A percentile compares a stretch with the other conserved stretches of the same genome.
These are phyloP conservation scores for Carlito syrichta DNA, from an alignment of 2,113 vertebrate genomes.

Conservation along the genomic window DNA sequence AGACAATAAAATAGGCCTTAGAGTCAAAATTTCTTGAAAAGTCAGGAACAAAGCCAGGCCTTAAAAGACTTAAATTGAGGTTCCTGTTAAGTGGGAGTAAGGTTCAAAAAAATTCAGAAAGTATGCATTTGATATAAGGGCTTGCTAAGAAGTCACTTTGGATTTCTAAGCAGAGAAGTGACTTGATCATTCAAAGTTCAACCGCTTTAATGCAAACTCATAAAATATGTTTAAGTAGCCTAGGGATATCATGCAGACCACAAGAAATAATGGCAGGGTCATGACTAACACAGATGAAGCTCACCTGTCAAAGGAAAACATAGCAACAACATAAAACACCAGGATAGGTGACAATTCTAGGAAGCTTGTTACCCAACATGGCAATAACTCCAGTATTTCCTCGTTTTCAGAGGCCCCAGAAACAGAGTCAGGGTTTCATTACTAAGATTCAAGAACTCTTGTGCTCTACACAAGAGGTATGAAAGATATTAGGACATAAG, in stretches of 20 bases:
- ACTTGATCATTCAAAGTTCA: neutral
- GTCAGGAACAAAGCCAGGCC: neutral
- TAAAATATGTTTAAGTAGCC: neutral
- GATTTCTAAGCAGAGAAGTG: constrained; percentile 16
- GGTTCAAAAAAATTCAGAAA: constrained; percentile 6
- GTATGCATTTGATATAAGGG: neutral
- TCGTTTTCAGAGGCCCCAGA: neutral
- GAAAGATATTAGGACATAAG: neutral
- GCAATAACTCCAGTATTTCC: neutral
- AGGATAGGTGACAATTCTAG: neutral
- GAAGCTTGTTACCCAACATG: neutral
- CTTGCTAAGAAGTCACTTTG: neutral
- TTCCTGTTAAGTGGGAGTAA: neutral
- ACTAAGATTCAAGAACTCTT: neutral
- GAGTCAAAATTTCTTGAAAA: constrained; percentile 2
- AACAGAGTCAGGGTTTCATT: neutral
- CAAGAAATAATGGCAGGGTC: neutral
- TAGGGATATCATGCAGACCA: neutral
- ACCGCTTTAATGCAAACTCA: constrained; percentile 19
- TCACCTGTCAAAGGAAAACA: constrained; percentile 34
- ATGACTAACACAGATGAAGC: neutral
- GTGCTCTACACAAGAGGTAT: neutral
- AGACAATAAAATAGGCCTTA: constrained; percentile 19
- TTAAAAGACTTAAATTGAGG: constrained; percentile 8
- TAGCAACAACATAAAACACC: neutral